phyloP scores from a whole-genome alignment of 1,140 invertebrate genomes.

The Campodea augens region DNA sequence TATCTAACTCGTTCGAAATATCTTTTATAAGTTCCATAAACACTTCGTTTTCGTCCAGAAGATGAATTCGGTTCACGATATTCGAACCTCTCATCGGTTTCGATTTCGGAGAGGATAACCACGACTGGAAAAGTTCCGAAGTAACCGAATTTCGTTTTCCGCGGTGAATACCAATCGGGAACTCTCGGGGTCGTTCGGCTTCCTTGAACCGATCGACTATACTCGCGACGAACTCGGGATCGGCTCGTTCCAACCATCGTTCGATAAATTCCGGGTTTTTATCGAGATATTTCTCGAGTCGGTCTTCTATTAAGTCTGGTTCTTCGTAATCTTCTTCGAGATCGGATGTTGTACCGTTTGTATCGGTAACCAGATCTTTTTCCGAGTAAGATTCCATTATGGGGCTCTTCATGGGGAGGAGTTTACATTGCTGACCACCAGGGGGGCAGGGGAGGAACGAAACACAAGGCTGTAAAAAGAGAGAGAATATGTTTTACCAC shows the following conservation, averaged over 20 bases:
- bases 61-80: constrained; percentile 19
- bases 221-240: constrained; percentile 31
- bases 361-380: too few species aligned
- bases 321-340: too few species aligned
- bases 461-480: too few species aligned
- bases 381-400: too few species aligned
- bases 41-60: constrained; percentile 55
- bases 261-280: constrained; percentile 38
- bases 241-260: constrained; percentile 51
- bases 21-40: constrained; percentile 87
- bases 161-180: constrained; percentile 12
- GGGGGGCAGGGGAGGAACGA: too few species aligned
- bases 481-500: too few species aligned
- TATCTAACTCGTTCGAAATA: constrained; percentile 80
- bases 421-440: too few species aligned
- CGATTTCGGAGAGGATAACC: constrained; percentile 44
- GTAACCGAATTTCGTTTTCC: constrained; percentile 49
- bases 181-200: constrained; percentile 4
- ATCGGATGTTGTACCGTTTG: too few species aligned
- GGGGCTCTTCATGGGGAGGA: too few species aligned
- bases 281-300: constrained; percentile 24
- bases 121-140: constrained; percentile 62
- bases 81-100: neutral
- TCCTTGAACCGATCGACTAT: constrained; percentile 3
- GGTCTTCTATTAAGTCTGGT: too few species aligned